Evolutionary conservation across 2,888 invertebrate genomes (phyloP).

Genomic region (Stegophylla sp.): DNA sequence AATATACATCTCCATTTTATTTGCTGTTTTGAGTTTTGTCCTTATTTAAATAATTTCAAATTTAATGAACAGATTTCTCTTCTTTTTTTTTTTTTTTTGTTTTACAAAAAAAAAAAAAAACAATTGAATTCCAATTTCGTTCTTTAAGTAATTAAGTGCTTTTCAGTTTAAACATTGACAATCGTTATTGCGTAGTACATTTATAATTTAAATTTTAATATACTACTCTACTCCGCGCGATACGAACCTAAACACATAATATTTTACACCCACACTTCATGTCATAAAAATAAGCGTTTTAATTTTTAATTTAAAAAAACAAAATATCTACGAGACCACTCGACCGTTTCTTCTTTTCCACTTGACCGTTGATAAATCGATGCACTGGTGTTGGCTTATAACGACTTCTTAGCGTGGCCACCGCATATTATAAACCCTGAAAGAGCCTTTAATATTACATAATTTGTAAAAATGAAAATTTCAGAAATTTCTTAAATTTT

Average conservation of each 20-base stretch:
- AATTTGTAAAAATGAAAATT: too few species aligned
- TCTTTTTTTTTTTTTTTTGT: too few species aligned
- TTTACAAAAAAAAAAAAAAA: neutral
- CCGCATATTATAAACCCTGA: too few species aligned
- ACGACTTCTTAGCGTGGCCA: too few species aligned
- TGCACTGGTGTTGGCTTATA: too few species aligned
- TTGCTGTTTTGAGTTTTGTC: neutral
- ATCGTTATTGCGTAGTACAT: neutral
- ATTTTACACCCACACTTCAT: constrained; percentile 19
- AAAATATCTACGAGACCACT: neutral
- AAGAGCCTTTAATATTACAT: too few species aligned
- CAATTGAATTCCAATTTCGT: neutral
- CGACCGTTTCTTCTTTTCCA: neutral
- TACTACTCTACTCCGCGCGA: neutral
- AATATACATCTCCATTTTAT: neutral
- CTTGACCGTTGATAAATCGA: constrained; percentile 5
- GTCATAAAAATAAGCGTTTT: constrained; percentile 39
- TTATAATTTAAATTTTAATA: neutral
- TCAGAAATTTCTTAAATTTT: too few species aligned
- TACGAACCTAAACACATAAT: neutral
- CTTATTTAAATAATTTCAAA: neutral
- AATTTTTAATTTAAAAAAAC: constrained; percentile 28
- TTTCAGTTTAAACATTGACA: neutral
- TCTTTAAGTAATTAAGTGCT: neutral
- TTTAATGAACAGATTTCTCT: neutral